Percentiles rank a stretch among this genome's conserved stretches.
Evolutionary conservation across 2,888 invertebrate genomes (phyloP).

Genomic region (Clanis bilineata): DNA sequence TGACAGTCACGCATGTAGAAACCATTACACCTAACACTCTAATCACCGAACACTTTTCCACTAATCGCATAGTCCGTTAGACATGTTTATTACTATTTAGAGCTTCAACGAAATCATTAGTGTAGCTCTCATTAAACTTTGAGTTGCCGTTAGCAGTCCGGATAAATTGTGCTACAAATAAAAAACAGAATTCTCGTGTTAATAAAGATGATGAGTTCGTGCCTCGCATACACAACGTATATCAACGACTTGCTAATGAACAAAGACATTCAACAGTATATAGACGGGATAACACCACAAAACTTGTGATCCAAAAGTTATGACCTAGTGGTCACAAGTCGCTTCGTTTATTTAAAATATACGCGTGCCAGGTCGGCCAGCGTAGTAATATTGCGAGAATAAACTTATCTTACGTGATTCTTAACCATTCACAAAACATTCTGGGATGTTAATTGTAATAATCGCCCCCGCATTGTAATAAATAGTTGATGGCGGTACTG

Average conservation of each 20-base stretch:
- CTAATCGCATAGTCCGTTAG: background rate
- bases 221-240: constrained; percentile 47
- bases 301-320: constrained; percentile 37
- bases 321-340: no score
- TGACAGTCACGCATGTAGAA: background rate
- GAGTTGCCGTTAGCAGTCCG: constrained; percentile 54
- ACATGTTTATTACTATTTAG: background rate
- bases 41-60: background rate
- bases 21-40: background rate
- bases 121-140: constrained; percentile 47
- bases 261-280: no score
- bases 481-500: no score
- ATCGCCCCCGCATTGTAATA: no score
- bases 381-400: no score
- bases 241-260: constrained; percentile 54
- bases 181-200: constrained; percentile 55
- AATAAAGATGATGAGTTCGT: constrained; percentile 63
- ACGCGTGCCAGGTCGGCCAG: no score
- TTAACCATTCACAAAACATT: no score
- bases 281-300: no score
- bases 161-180: constrained; percentile 46
- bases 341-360: no score
- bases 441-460: no score
- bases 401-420: no score
- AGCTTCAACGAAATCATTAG: constrained; percentile 38